A percentile compares a stretch with the other conserved stretches of the same genome.
Conservation (phyloP, 2,888 invertebrate species). For the Leptopilina drosophilae region DNA sequence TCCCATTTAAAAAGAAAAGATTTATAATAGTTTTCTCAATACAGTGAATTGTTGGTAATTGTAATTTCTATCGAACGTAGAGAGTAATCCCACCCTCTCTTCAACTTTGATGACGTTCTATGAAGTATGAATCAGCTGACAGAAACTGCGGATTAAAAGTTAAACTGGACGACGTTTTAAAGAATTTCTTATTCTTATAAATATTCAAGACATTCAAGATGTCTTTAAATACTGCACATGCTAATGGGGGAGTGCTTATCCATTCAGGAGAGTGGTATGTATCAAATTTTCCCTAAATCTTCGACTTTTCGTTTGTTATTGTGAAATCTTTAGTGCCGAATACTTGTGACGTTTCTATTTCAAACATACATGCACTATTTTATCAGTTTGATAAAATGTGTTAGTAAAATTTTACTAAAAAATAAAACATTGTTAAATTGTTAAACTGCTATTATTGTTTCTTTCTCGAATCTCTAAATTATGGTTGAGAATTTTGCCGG, state of each 20-base stretch:
- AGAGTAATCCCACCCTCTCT: not conserved
- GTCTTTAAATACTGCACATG: slow-evolving; percentile 97
- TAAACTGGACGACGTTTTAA: not conserved
- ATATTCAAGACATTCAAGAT: slow-evolving; percentile 78
- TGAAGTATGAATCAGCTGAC: slow-evolving; percentile 14
- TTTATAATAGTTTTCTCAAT: no score
- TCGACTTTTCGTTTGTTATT: not conserved
- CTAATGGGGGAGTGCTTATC: slow-evolving; percentile 95
- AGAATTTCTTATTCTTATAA: not conserved
- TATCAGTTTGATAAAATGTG: not conserved
- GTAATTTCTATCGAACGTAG: no score
- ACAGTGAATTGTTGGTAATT: no score
- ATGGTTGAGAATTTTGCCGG: no score
- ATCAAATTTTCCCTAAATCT: not conserved
- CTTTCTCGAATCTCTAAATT: not conserved
- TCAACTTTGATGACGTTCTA: not conserved
- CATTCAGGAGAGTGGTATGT: slow-evolving; percentile 97
- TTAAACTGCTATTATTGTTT: not conserved
- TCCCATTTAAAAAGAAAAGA: no score
- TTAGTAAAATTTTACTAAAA: not conserved
- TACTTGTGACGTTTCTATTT: slow-evolving; percentile 10
- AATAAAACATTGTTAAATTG: not conserved
- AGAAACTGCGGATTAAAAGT: slow-evolving; percentile 1
- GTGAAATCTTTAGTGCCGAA: not conserved
- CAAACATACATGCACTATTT: not conserved